A percentile compares a stretch with the other conserved stretches of the same genome.
Evolutionary conservation across 1,140 invertebrate genomes (phyloP).

Genomic region (Globodera ellingtonae): DNA sequence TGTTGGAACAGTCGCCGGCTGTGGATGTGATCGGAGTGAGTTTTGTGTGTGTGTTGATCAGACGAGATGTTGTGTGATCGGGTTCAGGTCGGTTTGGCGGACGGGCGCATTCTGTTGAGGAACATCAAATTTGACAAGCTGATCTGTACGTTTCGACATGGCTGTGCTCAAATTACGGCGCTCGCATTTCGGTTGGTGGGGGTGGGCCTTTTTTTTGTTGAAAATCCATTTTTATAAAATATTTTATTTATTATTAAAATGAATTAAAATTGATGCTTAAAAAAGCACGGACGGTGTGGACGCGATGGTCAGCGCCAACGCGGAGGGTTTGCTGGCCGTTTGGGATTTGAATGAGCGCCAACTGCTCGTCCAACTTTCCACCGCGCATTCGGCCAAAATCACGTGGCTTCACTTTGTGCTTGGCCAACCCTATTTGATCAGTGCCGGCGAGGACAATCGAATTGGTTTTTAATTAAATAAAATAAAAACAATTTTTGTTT

Average conservation of each 20-base stretch:
- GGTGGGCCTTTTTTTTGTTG: too few relatives aligned
- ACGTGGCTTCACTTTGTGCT: constrained; percentile 35
- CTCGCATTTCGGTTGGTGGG: constrained; percentile 42
- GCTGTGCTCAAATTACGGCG: constrained; percentile 38
- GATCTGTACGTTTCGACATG: constrained; percentile 43
- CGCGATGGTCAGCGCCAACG: constrained; percentile 37
- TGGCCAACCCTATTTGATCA: constrained; percentile 47
- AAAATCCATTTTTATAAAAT: background rate
- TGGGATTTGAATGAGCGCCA: constrained; percentile 54
- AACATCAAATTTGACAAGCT: constrained; percentile 43
- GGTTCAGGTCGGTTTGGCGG: constrained; percentile 40
- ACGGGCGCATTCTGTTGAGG: constrained; percentile 44
- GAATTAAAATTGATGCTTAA: background rate
- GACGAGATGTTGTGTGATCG: background rate
- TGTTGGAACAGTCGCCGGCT: constrained; percentile 50
- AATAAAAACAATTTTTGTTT: background rate
- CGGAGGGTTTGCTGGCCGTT: constrained; percentile 47
- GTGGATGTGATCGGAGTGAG: constrained; percentile 45
- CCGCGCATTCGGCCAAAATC: constrained; percentile 37
- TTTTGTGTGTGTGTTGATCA: background rate
- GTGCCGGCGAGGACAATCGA: constrained; percentile 46
- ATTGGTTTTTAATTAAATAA: background rate
- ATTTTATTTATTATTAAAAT: background rate
- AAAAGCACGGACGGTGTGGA: constrained; percentile 50
- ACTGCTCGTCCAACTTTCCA: constrained; percentile 38